Conservation (phyloP, 2,797 vertebrate genomes). For the Pangasius krempfi region DNA sequence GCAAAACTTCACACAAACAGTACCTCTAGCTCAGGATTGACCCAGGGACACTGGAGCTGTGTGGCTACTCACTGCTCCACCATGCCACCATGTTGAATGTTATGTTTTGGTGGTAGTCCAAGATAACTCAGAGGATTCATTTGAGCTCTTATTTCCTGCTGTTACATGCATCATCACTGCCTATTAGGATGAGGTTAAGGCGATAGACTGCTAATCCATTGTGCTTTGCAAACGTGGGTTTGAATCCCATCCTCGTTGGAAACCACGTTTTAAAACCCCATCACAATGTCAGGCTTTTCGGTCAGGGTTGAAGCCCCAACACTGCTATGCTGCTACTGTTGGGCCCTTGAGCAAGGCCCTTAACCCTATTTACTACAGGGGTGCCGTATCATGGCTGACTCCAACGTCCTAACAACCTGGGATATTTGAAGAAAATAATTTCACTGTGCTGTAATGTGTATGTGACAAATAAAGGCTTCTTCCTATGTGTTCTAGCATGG, state of each 20-base stretch:
- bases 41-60: background rate
- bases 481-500: constrained; percentile 32
- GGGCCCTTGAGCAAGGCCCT: background rate
- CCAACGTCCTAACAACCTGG: background rate
- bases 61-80: background rate
- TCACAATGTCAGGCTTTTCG: background rate
- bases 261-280: background rate
- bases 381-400: background rate
- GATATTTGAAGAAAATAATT: background rate
- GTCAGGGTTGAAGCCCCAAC: background rate
- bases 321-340: background rate
- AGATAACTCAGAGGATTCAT: background rate
- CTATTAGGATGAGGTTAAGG: constrained; percentile 82
- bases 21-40: background rate
- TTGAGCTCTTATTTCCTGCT: background rate
- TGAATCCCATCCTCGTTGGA: constrained; percentile 81
- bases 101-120: background rate
- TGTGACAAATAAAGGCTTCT: background rate
- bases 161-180: background rate
- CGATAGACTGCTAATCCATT: constrained; percentile 94
- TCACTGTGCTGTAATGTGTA: background rate
- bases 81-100: background rate
- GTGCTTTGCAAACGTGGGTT: constrained; percentile 88
- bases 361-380: background rate
- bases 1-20: background rate